Percentiles rank a stretch among this genome's conserved stretches.
These are phyloP conservation scores for Rhamphomyia laevipes DNA, from an alignment of 2,888 invertebrate species.

Conservation along the genomic window DNA sequence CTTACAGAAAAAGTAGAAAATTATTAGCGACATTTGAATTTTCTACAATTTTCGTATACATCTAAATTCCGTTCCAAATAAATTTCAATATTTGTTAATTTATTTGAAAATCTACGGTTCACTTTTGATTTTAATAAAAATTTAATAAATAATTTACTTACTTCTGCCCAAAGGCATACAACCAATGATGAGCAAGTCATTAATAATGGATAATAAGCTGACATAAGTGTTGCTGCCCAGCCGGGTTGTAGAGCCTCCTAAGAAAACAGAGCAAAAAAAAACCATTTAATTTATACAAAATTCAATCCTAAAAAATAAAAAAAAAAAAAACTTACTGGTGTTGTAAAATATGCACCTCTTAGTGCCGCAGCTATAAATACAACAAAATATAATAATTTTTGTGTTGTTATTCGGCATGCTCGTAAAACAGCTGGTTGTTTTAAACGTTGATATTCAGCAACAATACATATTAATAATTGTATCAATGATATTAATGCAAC, in stretches of 20 bases:
- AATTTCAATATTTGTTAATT: no score
- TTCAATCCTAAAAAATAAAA: not conserved
- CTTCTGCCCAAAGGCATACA: conserved; percentile 92
- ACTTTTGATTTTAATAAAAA: not conserved
- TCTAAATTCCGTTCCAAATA: no score
- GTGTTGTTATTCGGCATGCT: conserved; percentile 79
- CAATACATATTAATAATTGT: conserved; percentile 72
- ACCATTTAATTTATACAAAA: not conserved
- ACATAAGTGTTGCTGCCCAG: conserved; percentile 77
- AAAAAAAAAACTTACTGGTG: conserved; percentile 54
- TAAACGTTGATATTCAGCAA: conserved; percentile 69
- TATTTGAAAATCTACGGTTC: no score
- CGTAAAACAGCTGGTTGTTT: conserved; percentile 70
- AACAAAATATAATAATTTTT: conserved; percentile 78
- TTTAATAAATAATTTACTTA: conserved; percentile 36
- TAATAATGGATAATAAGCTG: conserved; percentile 80
- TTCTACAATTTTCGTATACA: no score
- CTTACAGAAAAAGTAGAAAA: no score
- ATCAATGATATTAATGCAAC: conserved; percentile 75
- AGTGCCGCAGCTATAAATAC: conserved; percentile 76
- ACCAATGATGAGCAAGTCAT: conserved; percentile 82
- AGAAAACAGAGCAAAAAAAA: conserved; percentile 24
- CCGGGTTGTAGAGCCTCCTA: conserved; percentile 69
- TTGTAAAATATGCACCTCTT: conserved; percentile 80
- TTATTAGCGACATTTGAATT: no score